Conservation (phyloP, 2,113 vertebrate species). For the Varanus salvator region DNA sequence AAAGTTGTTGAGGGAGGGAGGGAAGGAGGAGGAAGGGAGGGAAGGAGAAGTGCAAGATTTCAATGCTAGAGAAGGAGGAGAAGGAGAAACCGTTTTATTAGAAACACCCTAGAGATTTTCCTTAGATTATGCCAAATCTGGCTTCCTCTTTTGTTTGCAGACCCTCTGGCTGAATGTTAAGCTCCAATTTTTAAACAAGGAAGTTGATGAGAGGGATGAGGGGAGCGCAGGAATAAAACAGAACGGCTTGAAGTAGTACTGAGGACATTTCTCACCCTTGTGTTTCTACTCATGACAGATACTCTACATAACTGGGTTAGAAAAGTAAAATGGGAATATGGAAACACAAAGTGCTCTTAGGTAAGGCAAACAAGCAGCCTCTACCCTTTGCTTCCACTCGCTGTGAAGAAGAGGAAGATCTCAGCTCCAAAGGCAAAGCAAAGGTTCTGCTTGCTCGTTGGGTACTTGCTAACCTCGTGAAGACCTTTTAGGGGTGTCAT, state of each 20-base stretch:
- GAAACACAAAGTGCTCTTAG: not conserved
- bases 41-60: conserved; percentile 50
- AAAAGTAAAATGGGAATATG: not conserved
- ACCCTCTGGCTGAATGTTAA: conserved; percentile 43
- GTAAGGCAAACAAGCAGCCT: not conserved
- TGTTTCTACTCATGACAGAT: not conserved
- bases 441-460: fast-evolving
- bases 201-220: conserved; percentile 41
- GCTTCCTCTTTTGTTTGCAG: conserved; percentile 54
- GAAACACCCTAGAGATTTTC: conserved; percentile 66
- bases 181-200: conserved; percentile 20
- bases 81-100: not conserved
- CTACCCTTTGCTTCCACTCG: not conserved
- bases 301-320: not conserved
- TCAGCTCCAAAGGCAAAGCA: not conserved
- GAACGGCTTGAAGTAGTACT: fast-evolving
- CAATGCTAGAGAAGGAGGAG: conserved; percentile 17
- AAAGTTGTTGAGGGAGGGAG: conserved; percentile 27
- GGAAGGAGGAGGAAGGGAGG: not conserved
- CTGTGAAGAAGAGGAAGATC: not conserved
- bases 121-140: conserved; percentile 42
- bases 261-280: conserved; percentile 8
- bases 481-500: not conserved
- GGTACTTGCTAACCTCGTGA: not conserved
- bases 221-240: conserved; percentile 41